Evolutionary conservation across 64 coral and sea anemone genomes (phyloP).

Genomic region (Dendronephthya gigantea): DNA sequence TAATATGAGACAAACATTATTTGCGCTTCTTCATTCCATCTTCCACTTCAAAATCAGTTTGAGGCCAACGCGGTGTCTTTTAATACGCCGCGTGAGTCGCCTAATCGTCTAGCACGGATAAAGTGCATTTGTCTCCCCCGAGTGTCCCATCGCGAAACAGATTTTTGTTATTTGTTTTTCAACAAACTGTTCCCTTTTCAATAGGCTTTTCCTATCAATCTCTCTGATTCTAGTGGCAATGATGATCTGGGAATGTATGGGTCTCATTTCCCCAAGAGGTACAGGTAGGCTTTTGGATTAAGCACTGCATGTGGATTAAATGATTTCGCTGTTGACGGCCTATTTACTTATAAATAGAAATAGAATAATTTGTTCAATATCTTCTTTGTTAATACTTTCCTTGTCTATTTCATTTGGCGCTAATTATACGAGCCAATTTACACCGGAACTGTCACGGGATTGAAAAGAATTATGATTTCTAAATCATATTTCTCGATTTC

Average conservation of each 20-base stretch:
- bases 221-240: background rate
- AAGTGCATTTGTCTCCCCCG: background rate
- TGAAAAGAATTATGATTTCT: background rate
- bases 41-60: constrained; percentile 7
- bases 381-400: background rate
- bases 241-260: background rate
- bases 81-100: background rate
- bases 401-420: background rate
- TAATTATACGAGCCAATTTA: background rate
- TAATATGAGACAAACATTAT: background rate
- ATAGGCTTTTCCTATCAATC: background rate
- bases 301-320: too few species aligned
- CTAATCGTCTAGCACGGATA: background rate
- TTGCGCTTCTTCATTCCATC: background rate
- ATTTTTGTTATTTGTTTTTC: background rate
- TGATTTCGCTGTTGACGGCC: background rate
- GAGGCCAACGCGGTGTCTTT: background rate
- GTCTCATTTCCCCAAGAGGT: background rate
- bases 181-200: background rate
- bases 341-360: background rate
- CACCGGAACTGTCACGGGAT: background rate
- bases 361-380: background rate
- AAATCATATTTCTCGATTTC: background rate
- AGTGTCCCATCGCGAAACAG: background rate
- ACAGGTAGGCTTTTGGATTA: background rate